These are phyloP conservation scores for Scortum barcoo DNA, from an alignment of 2,113 vertebrate species.

Conservation along the genomic window DNA sequence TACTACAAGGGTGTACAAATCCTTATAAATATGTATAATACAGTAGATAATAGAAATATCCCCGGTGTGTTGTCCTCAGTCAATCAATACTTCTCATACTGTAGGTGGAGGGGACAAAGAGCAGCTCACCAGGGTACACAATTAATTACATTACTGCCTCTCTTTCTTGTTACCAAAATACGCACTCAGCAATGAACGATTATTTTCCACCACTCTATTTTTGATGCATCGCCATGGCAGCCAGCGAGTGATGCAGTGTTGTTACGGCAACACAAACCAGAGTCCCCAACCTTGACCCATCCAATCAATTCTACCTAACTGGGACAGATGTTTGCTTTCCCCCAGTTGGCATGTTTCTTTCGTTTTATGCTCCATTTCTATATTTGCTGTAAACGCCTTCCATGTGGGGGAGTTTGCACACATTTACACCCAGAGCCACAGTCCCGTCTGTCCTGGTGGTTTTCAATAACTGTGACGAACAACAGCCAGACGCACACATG, in stretches of 20 bases:
- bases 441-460: conserved; percentile 8
- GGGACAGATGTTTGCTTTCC: conserved; percentile 1
- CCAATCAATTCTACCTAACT: conserved; percentile 36
- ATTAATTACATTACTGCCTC: conserved; percentile 18
- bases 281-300: conserved; percentile 64
- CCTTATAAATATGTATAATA: not conserved
- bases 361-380: conserved; percentile 14
- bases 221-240: conserved; percentile 74
- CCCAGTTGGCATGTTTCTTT: conserved; percentile 8
- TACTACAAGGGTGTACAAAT: not conserved
- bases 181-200: not conserved
- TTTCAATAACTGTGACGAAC: conserved; percentile 37
- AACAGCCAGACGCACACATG: not conserved
- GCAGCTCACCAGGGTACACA: not conserved
- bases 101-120: no score
- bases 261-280: conserved; percentile 71
- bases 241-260: conserved; percentile 57
- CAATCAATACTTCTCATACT: not conserved
- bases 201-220: conserved; percentile 60
- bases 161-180: not conserved
- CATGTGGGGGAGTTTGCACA: not conserved
- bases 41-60: no score
- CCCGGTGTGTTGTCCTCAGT: not conserved
- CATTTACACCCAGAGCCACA: not conserved
- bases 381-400: conserved; percentile 1